Evolutionary conservation across 2,797 vertebrate genomes (phyloP).

Genomic region (Dermochelys coriacea): DNA sequence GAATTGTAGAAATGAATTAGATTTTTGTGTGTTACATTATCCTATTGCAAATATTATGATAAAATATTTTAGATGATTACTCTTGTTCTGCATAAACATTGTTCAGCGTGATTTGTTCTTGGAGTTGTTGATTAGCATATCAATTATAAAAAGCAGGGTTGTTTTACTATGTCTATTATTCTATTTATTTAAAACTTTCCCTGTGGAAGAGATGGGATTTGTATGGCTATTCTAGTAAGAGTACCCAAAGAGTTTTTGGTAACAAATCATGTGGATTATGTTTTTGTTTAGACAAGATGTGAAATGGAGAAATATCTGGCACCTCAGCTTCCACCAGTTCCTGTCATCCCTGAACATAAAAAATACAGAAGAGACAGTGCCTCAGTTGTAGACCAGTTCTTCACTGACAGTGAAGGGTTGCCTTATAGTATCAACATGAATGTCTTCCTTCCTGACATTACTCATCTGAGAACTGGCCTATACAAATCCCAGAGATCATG

Average conservation of each 20-base stretch:
- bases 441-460: conserved; percentile 92
- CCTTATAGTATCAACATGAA: conserved; percentile 98
- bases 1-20: conserved; percentile 42
- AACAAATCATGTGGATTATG: conserved; percentile 42
- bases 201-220: not conserved
- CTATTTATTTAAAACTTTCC: conserved; percentile 30
- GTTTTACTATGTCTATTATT: not conserved
- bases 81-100: not conserved
- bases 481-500: conserved; percentile 89
- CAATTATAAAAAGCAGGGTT: conserved; percentile 26
- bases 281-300: conserved; percentile 86
- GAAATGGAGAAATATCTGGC: conserved; percentile 95
- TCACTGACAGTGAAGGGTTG: conserved; percentile 88
- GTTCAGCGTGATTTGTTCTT: not conserved
- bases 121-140: not conserved
- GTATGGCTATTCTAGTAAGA: not conserved
- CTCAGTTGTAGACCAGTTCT: conserved; percentile 91
- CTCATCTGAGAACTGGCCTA: conserved; percentile 92
- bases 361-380: conserved; percentile 89
- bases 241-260: not conserved
- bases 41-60: conserved; percentile 48
- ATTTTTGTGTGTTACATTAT: not conserved
- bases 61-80: conserved; percentile 13
- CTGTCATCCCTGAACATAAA: conserved; percentile 86
- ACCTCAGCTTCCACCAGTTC: conserved; percentile 82